Evolutionary conservation across 2,113 vertebrate genomes (phyloP).

Genomic region (Pyxicephalus adspersus): DNA sequence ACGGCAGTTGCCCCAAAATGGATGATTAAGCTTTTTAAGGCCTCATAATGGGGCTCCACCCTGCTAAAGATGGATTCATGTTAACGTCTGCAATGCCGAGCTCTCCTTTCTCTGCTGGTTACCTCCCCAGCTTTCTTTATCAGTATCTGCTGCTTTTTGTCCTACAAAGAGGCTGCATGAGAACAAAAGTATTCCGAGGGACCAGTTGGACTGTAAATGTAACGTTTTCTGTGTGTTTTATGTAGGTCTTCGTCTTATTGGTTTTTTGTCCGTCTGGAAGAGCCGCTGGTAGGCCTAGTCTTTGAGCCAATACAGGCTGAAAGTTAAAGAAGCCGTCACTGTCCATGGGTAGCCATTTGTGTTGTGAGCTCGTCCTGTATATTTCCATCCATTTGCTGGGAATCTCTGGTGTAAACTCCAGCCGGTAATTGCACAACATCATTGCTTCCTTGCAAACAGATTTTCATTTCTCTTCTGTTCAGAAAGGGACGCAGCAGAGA

Average conservation of each 20-base stretch:
- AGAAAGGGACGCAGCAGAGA: too few relatives aligned
- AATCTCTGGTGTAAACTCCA: too few relatives aligned
- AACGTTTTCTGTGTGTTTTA: not conserved
- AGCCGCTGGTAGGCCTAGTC: not conserved
- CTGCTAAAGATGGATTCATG: not conserved
- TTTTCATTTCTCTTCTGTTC: too few relatives aligned
- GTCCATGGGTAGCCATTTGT: too few relatives aligned
- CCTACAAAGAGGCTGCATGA: slow-evolving; percentile 9
- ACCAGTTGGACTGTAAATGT: not conserved
- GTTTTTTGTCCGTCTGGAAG: not conserved
- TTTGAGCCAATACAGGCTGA: too few relatives aligned
- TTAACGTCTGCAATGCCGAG: not conserved
- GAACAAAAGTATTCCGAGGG: not conserved
- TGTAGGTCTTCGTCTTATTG: not conserved
- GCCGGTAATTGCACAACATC: too few relatives aligned
- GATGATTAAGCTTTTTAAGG: slow-evolving; percentile 20
- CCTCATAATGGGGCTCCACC: not conserved
- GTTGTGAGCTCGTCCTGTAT: too few relatives aligned
- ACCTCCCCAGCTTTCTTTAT: not conserved
- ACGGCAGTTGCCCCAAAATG: not conserved
- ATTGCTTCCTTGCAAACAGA: too few relatives aligned
- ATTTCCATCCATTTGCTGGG: too few relatives aligned
- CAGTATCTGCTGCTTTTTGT: not conserved
- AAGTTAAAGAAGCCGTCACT: too few relatives aligned
- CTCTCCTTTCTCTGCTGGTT: not conserved